Evolutionary conservation across 2,888 invertebrate species (phyloP), one percentile per base, ranked within the genome.

Genomic region (Embidobia sp.): DNA sequence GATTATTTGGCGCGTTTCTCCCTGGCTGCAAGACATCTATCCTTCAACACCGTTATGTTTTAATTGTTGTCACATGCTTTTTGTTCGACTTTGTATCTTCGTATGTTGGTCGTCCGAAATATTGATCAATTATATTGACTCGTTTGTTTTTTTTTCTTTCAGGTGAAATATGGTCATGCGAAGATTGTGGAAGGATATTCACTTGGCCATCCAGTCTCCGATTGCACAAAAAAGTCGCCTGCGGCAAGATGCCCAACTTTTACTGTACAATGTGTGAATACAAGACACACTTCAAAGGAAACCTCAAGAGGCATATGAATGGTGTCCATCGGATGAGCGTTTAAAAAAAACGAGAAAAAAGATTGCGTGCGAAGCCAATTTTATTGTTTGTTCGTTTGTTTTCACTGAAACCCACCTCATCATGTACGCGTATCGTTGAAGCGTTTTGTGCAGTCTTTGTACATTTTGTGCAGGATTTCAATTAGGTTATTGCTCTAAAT

Each of bases 271-370:
- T 84, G 37, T 86, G 88, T 79, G 77, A 81, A 46, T 87, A 85
- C 80, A 84, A 81, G 73, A 84, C 87, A 2, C 84, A 85, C 73
- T 86, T 87, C 70, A 87, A 88, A 66, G 86, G 86, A 31, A 87
- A 87, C 64, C 59, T 86, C 29, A 87, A 87, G 80, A 83, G 86
- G 46, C 87, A 86, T 27, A 63, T 86, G 49, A 77, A 70, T 18
- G 64, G 75, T 26, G 75, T 82, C 19, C 84, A 85, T 59, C 82
- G 82, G 16, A 77, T 81, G 37, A 77, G 51, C 16, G 7, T 46
- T 10, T 57, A 6, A 49, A 29, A 42, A 53, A n/a, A n/a, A n/a
- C n/a, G n/a, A n/a, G n/a, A n/a, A n/a, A n/a, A n/a, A n/a, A n/a
- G n/a, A n/a, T n/a, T n/a, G n/a, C n/a, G n/a, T n/a, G n/a, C n/a